Percentiles rank a stretch among this genome's conserved stretches.
These are phyloP conservation scores for Abscondita cerata DNA, from an alignment of 2,888 invertebrate genomes.

Conservation along the genomic window DNA sequence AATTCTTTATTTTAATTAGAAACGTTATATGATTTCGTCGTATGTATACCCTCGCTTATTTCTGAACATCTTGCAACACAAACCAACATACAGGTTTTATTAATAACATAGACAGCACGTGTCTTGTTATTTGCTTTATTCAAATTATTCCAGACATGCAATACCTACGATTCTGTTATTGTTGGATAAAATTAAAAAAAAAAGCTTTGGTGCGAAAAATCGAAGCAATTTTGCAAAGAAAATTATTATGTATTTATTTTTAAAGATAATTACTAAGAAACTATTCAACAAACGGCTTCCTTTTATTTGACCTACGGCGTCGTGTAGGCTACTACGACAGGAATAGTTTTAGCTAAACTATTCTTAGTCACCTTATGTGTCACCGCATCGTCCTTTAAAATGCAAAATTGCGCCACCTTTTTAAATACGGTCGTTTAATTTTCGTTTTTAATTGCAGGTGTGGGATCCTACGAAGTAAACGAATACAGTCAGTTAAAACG, in stretches of 20 bases:
- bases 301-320: slow-evolving; percentile 47
- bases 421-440: slow-evolving; percentile 13
- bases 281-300: slow-evolving; percentile 33
- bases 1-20: slow-evolving; percentile 3
- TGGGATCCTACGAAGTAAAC: slow-evolving; percentile 28
- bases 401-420: slow-evolving; percentile 34
- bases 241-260: slow-evolving; percentile 6
- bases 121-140: slow-evolving; percentile 23
- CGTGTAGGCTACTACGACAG: slow-evolving; percentile 42
- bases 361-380: slow-evolving; percentile 44
- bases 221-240: background rate
- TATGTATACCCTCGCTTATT: slow-evolving; percentile 17
- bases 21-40: slow-evolving; percentile 2
- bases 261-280: background rate
- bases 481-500: slow-evolving; percentile 36
- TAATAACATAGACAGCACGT: slow-evolving; percentile 32
- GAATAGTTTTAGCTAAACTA: slow-evolving; percentile 48
- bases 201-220: too few species aligned
- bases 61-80: slow-evolving; percentile 24
- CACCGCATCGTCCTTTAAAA: slow-evolving; percentile 39
- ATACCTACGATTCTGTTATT: background rate
- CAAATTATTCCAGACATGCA: slow-evolving; percentile 11
- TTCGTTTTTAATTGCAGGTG: slow-evolving; percentile 34
- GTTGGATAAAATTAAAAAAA: too few species aligned
- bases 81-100: slow-evolving; percentile 26